phyloP scores from a whole-genome alignment of 2,113 vertebrate genomes.

The Cottus gobio region DNA sequence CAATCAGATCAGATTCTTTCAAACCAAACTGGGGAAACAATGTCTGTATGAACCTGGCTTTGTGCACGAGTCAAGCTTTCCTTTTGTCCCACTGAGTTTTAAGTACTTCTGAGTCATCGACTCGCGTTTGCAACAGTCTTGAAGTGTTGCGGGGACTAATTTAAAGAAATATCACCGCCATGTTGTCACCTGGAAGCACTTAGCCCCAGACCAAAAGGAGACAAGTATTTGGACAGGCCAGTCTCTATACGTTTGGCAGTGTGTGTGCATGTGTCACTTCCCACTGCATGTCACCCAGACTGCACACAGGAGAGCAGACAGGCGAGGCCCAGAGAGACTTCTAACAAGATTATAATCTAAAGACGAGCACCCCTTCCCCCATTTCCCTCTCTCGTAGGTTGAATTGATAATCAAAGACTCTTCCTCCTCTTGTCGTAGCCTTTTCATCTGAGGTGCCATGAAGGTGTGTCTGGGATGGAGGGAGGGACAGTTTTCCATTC shows the following conservation, averaged over 20 bases:
- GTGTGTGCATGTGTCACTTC: conserved; percentile 8
- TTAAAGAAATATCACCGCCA: neutral
- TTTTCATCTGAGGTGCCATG: conserved; percentile 26
- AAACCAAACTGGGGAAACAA: neutral
- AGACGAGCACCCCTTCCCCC: neutral
- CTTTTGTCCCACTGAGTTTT: neutral
- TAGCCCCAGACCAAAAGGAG: neutral
- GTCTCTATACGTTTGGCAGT: neutral
- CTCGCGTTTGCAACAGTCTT: neutral
- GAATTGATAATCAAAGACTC: neutral
- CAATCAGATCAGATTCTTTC: neutral
- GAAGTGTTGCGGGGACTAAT: neutral
- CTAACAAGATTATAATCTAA: neutral
- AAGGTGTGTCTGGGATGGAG: conserved; percentile 51
- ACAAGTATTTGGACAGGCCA: neutral
- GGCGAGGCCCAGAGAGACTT: neutral
- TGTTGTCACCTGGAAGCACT: neutral
- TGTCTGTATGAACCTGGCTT: conserved; percentile 1
- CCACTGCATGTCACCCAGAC: conserved; percentile 17
- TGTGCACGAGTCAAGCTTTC: neutral
- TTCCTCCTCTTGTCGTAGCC: neutral
- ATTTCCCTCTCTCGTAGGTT: neutral
- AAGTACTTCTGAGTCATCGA: neutral
- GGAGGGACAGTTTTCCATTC: conserved; percentile 76
- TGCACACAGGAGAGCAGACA: conserved; percentile 48